These are phyloP conservation scores for Microcebus ravelobensis DNA, from an alignment of 2,113 vertebrate genomes.

Conservation along the genomic window DNA sequence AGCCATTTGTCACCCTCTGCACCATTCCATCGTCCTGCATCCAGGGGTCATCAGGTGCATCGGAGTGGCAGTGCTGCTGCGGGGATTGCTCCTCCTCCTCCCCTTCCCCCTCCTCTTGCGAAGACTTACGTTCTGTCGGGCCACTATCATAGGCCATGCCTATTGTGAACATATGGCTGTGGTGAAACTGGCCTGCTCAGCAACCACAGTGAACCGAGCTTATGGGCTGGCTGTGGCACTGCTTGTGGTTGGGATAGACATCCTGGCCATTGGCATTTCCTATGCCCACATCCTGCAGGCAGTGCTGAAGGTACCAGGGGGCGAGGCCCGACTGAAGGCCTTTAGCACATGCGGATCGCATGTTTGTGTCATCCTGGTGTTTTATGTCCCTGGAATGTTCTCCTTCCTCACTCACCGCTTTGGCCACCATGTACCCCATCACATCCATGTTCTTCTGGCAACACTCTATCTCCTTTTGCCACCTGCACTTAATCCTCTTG, in stretches of 20 bases:
- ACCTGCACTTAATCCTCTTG: constrained; percentile 70
- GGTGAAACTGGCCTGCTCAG: constrained; percentile 75
- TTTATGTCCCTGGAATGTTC: constrained; percentile 74
- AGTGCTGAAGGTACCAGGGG: constrained; percentile 61
- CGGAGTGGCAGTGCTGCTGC: constrained; percentile 44
- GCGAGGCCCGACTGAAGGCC: constrained; percentile 62
- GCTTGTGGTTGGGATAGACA: constrained; percentile 69
- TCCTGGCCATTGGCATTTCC: constrained; percentile 68
- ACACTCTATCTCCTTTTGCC: constrained; percentile 75
- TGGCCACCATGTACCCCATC: constrained; percentile 60
- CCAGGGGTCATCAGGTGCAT: constrained; percentile 25
- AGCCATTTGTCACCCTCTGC: constrained; percentile 73
- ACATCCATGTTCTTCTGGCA: constrained; percentile 70
- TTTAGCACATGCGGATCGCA: constrained; percentile 75
- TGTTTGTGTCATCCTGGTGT: constrained; percentile 72
- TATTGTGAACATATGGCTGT: constrained; percentile 79
- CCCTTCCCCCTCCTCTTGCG: constrained; percentile 66
- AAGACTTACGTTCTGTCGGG: constrained; percentile 64
- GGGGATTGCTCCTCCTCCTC: constrained; percentile 59
- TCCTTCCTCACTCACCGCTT: constrained; percentile 74
- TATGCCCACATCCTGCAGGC: constrained; percentile 66
- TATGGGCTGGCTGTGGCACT: constrained; percentile 74
- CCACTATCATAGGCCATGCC: constrained; percentile 44
- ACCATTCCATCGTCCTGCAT: constrained; percentile 62
- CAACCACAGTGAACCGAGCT: constrained; percentile 57